A percentile compares a stretch with the other conserved stretches of the same genome.
These are phyloP conservation scores for Acridotheres tristis DNA, from an alignment of 2,797 vertebrate species.

Conservation along the genomic window DNA sequence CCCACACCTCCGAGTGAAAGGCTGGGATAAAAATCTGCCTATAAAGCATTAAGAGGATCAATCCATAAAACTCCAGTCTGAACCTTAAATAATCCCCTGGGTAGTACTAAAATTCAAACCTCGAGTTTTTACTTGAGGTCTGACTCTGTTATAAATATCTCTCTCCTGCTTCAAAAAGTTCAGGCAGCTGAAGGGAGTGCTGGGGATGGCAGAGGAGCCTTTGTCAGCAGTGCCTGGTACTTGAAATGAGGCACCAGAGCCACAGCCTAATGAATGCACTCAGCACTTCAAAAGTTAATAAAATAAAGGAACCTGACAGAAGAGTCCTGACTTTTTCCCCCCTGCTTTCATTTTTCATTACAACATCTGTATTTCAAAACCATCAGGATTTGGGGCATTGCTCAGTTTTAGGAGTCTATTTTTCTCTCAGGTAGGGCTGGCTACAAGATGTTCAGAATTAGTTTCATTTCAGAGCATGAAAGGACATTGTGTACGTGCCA, in stretches of 20 bases:
- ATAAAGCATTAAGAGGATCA: neutral
- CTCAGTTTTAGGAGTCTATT: neutral
- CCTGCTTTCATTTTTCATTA: neutral
- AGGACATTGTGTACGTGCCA: neutral
- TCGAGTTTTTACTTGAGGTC: neutral
- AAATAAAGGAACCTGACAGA: slow-evolving; percentile 17
- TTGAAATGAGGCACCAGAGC: neutral
- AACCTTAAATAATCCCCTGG: neutral
- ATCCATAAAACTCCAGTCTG: neutral
- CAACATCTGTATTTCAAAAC: neutral
- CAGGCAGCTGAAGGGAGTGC: neutral
- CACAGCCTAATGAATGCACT: neutral
- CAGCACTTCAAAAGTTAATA: neutral
- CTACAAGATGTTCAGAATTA: neutral
- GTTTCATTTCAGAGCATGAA: neutral
- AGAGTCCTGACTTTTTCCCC: neutral
- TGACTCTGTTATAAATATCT: neutral
- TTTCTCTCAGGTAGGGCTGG: neutral
- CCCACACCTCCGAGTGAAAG: neutral
- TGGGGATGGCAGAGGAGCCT: neutral
- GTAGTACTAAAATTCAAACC: neutral
- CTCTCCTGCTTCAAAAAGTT: neutral
- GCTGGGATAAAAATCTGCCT: neutral
- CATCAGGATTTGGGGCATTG: neutral
- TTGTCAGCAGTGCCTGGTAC: neutral